A percentile compares a stretch with the other conserved stretches of the same genome.
Conservation (phyloP, 1,140 invertebrate genomes). For the Diabrotica virgifera region DNA sequence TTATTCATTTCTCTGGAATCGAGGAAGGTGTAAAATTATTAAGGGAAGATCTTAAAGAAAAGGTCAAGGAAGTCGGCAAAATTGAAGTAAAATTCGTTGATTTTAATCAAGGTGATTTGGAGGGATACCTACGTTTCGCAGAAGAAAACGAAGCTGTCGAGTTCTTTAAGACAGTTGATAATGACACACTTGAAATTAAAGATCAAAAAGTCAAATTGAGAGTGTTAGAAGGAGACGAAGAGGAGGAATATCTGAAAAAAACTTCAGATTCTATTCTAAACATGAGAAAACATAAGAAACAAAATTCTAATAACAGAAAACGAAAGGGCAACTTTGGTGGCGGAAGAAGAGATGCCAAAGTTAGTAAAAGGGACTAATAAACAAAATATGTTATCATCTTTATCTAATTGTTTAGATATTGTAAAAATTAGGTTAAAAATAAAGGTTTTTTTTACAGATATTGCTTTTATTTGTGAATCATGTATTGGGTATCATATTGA, state of each 20-base stretch:
- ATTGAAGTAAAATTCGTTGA: constrained; percentile 70
- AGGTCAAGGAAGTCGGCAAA: constrained; percentile 59
- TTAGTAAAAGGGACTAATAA: constrained; percentile 31
- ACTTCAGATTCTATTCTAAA: constrained; percentile 61
- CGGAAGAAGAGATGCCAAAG: constrained; percentile 31
- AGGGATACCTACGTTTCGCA: constrained; percentile 68
- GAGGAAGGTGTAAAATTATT: constrained; percentile 55
- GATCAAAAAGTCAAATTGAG: constrained; percentile 54
- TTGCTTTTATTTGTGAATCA: no score
- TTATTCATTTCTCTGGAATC: constrained; percentile 64
- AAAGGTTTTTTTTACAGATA: no score
- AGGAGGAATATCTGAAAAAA: constrained; percentile 63
- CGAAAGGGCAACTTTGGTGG: constrained; percentile 40
- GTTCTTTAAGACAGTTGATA: constrained; percentile 61
- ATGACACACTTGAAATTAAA: constrained; percentile 58
- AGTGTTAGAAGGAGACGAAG: constrained; percentile 66
- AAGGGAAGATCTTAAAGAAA: constrained; percentile 69
- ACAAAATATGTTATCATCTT: no score
- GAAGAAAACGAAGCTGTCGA: constrained; percentile 67
- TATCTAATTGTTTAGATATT: no score
- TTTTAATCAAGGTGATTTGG: constrained; percentile 67
- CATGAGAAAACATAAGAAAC: constrained; percentile 50
- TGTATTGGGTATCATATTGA: no score
- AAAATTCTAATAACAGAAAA: constrained; percentile 46
- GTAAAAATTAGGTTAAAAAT: no score